Base-by-base conservation (phyloP, 2,797 vertebrate genomes). In the Oreortyx pictus region DNA sequence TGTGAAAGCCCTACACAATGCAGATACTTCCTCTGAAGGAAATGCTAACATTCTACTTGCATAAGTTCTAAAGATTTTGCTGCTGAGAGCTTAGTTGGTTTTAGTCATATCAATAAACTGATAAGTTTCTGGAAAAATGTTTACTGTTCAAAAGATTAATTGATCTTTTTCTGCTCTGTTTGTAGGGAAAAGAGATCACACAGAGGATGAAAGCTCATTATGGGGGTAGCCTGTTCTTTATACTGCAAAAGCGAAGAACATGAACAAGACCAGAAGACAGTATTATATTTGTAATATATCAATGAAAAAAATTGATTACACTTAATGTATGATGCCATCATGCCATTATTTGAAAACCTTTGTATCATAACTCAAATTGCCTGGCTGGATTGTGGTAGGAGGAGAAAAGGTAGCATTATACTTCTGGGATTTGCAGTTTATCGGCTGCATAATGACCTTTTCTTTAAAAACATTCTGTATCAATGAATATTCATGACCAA, bases 11-110 rank as follows among this genome's bases (percentile, higher is more conserved):
- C 20, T 37, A 11, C 9, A 67, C 71, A 29, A 27, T 59, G 54
- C 7, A 46, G 64, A 37, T 29, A 4, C 11, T 56, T 66, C 7
- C 10, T 18, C 11, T 70, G 60, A 80, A 71, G 14, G 5, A 73
- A 82, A 15, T 7, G 4, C 41, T 65, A 20, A 8, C 0, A 2
- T 57, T 57, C 71, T 4, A 1, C 6, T 49, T 57, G 9, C 33
- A 33, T 44, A 23, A 61, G 5, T 3, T 31, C n/a, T 64, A 74
- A 60, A 8, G 1, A 8, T 67, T 31, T 24, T 13, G n/a, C 12
- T 82, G 10, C 5, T 37, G 22, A 49, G 24, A 24, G 3, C 27
- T 68, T 24, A 79, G 25, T 4, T 76, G 15, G 6, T 71, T 84
- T 88, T 18, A 47, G 12, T 39, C 12, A 52, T 67, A 68, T 57